A percentile compares a stretch with the other conserved stretches of the same genome.
phyloP scores from a whole-genome alignment of 2,888 invertebrate species.

The Ernsta delagoae region DNA sequence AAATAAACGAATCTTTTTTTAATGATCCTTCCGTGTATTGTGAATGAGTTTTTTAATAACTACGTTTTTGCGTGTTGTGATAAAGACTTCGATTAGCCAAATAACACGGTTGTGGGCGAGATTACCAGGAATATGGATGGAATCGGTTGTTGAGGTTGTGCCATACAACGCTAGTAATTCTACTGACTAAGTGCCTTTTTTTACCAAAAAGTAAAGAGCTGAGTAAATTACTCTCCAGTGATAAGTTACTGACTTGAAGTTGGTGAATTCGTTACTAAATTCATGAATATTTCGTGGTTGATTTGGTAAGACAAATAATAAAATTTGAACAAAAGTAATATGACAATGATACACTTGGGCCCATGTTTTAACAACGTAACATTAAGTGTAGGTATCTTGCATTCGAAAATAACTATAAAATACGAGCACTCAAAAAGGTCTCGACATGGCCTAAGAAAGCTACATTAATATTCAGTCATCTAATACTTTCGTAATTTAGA shows the following conservation, averaged over 20 bases:
- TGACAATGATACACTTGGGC: too few relatives aligned
- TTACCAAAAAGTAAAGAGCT: neutral
- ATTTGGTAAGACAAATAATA: too few relatives aligned
- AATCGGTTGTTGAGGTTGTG: constrained; percentile 10
- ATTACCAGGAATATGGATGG: constrained; percentile 23
- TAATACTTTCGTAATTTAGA: neutral
- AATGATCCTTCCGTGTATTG: neutral
- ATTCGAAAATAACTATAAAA: too few relatives aligned
- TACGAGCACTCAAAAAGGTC: too few relatives aligned
- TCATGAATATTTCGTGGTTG: too few relatives aligned
- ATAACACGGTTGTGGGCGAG: constrained; percentile 25
- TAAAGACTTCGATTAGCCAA: constrained; percentile 18
- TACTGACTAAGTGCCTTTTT: neutral
- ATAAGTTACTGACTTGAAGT: too few relatives aligned
- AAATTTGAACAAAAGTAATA: too few relatives aligned
- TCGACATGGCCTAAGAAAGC: too few relatives aligned
- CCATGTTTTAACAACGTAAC: too few relatives aligned
- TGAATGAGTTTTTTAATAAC: constrained; percentile 11
- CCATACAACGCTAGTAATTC: neutral
- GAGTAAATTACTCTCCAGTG: neutral
- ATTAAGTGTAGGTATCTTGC: too few relatives aligned
- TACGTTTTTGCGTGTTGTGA: constrained; percentile 25
- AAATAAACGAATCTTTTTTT: neutral
- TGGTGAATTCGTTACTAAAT: too few relatives aligned
- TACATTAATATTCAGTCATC: too few relatives aligned